These are phyloP conservation scores for Phyllotreta striolata DNA, from an alignment of 2,888 invertebrate species.

Conservation along the genomic window DNA sequence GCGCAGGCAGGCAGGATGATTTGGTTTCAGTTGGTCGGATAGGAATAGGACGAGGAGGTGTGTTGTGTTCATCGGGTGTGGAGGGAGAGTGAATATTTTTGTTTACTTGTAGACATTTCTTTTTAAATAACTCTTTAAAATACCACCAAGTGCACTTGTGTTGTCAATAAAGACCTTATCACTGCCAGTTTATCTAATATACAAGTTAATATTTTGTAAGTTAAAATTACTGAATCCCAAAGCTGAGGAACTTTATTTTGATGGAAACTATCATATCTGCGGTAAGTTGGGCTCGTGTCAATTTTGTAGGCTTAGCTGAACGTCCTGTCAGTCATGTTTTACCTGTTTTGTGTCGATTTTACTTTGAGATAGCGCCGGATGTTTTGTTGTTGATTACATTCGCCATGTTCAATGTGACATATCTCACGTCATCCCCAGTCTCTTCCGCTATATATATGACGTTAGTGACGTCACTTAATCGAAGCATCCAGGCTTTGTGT, in stretches of 20 bases:
- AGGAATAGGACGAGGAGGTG: conserved; percentile 25
- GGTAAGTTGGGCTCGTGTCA: conserved; percentile 19
- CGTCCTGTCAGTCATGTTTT: conserved; percentile 7
- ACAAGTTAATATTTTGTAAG: conserved; percentile 15
- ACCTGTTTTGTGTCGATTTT: conserved; percentile 12
- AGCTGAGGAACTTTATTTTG: conserved; percentile 27
- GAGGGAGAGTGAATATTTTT: conserved; percentile 55
- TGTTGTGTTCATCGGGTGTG: conserved; percentile 54
- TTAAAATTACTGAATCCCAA: conserved; percentile 12
- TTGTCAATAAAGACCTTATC: conserved; percentile 28
- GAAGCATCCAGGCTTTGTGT: conserved; percentile 56
- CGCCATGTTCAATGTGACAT: conserved; percentile 62
- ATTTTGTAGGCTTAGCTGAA: conserved; percentile 2
- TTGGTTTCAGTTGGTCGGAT: conserved; percentile 59
- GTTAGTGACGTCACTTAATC: conserved; percentile 53
- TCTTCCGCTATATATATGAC: conserved; percentile 50
- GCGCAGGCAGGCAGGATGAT: conserved; percentile 56
- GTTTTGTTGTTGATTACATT: conserved; percentile 56
- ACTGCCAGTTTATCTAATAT: conserved; percentile 34
- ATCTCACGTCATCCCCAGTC: conserved; percentile 59
- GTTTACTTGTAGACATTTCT: conserved; percentile 59
- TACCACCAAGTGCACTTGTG: conserved; percentile 50
- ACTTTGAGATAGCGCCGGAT: conserved; percentile 46
- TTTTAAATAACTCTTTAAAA: conserved; percentile 38
- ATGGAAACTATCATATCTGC: conserved; percentile 30